Base-by-base conservation (phyloP, 2,888 invertebrate species). In the Diploptera punctata region DNA sequence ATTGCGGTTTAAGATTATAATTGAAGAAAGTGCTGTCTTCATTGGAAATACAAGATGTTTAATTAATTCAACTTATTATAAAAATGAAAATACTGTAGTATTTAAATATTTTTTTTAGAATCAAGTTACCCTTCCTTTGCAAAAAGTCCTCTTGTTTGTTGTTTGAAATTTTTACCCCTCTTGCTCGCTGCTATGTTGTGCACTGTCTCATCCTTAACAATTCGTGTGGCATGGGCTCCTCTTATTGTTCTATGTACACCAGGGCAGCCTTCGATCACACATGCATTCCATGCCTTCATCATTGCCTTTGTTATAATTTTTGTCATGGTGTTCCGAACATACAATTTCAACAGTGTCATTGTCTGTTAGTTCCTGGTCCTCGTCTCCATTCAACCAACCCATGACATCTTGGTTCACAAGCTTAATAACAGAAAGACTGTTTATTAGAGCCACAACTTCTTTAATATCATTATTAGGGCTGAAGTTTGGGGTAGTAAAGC, bases 1-100 rank as follows among this genome's bases (percentile, higher is more conserved):
- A 49, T 49, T 49, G 49, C 19, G 49, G 49, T 49, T 49, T 49
- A 49, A 49, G 49, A n/a, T 49, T 49, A 49, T 49, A 49, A 49
- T 49, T 49, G 49, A 18, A 18, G 49, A 49, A 49, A 49, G 49
- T 49, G 49, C 16, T 49, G 49, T n/a, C 49, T 18, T 49, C 5
- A 49, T n/a, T 49, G 49, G 49, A 49, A 49, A 49, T 49, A 49
- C 9, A 49, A 10, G 33, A 10, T 18, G 16, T n/a, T 49, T 49
- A 49, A 49, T 49, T 49, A 16, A 16, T n/a, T 18, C 19, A n/a
- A 49, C 16, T n/a, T 49, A 49, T 49, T 49, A 49, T 49, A 49
- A 49, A 49, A 10, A 49, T 49, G 49, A n/a, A 49, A 49, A 49
- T 18, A 49, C n/a, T 10, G 33, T 5, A 49, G 49, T 49, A 49